Evolutionary conservation across 2,797 vertebrate genomes (phyloP), one percentile per base, ranked within the genome.

Genomic region (Rhincodon typus): DNA sequence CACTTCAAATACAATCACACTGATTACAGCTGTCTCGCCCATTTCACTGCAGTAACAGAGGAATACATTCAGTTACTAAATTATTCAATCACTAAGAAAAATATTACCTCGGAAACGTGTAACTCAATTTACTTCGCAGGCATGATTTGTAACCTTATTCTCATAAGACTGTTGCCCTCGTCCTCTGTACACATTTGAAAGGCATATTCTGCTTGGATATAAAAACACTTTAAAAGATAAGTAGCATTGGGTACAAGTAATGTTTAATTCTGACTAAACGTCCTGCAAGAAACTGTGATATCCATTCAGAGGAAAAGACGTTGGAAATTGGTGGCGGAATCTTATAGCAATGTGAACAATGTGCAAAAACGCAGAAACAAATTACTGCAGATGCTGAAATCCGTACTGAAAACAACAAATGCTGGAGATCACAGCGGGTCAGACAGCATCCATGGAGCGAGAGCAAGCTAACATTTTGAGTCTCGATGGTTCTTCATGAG

Each of bases 91-190:
- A 77, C 46, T 50, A 95, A 57, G 70, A 74, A 77, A 77, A 74
- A 95, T 50, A 53, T 74, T 72, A 95, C 46, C 94, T 53, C 70
- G 8, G 30, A 95, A 57, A n/a, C 34, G 5, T 72, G 30, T 50
- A 95, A 95, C 62, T 93, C 90, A 93, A 93, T 93, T 95, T 74
- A 95, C 77, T 95, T 95, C 10, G 74, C 46, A 53, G 70, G 3
- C 46, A 77, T 57, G 70, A 72, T 10, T 95, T 46, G 53, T 62
- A 62, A 62, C 30, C 53, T 90, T 27, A 90, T 62, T 90, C 53
- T 15, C 87, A 66, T 57, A 62, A 62, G 87, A 66, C 0, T 57
- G 25, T 50, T 88, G 53, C 46, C 53, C 38, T 84, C 53, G 5
- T 90, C 27, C 87, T 90, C 15, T 90, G 5, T 57, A 90, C 87